Conservation (phyloP, 2,113 vertebrate species). For the Cyanoliseus patagonus region DNA sequence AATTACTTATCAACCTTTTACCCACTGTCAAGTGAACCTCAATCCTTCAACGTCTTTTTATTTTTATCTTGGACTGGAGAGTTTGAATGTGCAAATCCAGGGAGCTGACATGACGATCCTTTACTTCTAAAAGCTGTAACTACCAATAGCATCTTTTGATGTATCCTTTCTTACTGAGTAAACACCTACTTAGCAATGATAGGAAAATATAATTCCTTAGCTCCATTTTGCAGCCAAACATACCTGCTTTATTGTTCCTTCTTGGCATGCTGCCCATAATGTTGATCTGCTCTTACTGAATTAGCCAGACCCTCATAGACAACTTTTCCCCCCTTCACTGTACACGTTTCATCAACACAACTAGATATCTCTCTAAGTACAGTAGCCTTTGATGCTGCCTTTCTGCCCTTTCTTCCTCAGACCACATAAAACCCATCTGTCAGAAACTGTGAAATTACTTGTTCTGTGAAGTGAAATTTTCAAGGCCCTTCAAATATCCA, state of each 20-base stretch:
- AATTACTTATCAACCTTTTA: not conserved
- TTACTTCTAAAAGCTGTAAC: constrained; percentile 31
- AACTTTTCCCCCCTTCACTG: not conserved
- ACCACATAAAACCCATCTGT: constrained; percentile 55
- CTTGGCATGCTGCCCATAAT: constrained; percentile 37
- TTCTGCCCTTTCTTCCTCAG: constrained; percentile 57
- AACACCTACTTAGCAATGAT: constrained; percentile 43
- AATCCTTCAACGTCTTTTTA: not conserved
- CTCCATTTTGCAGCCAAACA: constrained; percentile 30
- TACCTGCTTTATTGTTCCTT: constrained; percentile 15
- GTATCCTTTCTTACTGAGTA: constrained; percentile 42
- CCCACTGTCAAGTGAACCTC: not conserved
- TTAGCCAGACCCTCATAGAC: not conserved
- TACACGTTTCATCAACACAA: constrained; percentile 21
- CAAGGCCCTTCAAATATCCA: constrained; percentile 63
- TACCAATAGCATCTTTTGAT: not conserved
- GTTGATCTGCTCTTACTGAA: constrained; percentile 45
- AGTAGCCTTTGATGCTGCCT: constrained; percentile 56
- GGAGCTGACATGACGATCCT: not conserved
- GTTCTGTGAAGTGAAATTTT: constrained; percentile 71
- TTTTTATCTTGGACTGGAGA: not conserved
- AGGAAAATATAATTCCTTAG: constrained; percentile 68
- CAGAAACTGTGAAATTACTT: constrained; percentile 74
- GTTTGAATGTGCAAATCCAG: not conserved
- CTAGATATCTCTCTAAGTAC: constrained; percentile 42